Conservation (phyloP, 1,140 invertebrate species). For the Ptiloglossa arizonensis region DNA sequence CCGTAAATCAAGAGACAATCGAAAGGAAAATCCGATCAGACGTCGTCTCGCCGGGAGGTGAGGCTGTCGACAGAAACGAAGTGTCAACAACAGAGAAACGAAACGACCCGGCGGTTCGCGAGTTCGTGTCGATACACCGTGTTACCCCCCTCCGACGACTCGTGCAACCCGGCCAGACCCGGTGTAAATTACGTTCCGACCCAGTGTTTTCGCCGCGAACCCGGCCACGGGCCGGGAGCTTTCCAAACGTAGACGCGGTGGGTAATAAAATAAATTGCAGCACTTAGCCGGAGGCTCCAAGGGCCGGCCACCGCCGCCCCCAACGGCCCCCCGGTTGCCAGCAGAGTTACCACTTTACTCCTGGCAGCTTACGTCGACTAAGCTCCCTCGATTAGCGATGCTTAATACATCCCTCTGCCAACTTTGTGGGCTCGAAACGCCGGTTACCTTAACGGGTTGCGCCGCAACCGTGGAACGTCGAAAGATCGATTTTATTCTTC, state of each 20-base stretch:
- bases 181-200: slow-evolving; percentile 57
- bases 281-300: slow-evolving; percentile 22
- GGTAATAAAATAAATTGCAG: slow-evolving; percentile 53
- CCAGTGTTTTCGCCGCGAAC: slow-evolving; percentile 36
- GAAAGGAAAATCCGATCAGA: slow-evolving; percentile 55
- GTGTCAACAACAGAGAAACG: slow-evolving; percentile 35
- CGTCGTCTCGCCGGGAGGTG: neutral
- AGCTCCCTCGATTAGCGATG: slow-evolving; percentile 68
- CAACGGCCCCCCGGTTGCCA: neutral
- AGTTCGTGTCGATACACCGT: slow-evolving; percentile 28
- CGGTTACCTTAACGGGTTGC: too few relatives aligned
- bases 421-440: slow-evolving; percentile 45
- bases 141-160: neutral
- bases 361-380: slow-evolving; percentile 38
- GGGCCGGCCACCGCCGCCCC: neutral
- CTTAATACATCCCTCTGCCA: slow-evolving; percentile 68
- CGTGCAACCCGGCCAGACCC: neutral
- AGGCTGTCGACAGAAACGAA: slow-evolving; percentile 26
- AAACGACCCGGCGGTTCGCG: slow-evolving; percentile 33
- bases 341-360: slow-evolving; percentile 17
- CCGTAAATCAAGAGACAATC: slow-evolving; percentile 50
- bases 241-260: slow-evolving; percentile 26
- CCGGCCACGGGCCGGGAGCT: neutral
- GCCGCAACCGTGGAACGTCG: too few relatives aligned
- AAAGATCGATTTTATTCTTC: too few relatives aligned